Base-by-base conservation (phyloP, 2,797 vertebrate genomes). In the Gallinago nigripennis region DNA sequence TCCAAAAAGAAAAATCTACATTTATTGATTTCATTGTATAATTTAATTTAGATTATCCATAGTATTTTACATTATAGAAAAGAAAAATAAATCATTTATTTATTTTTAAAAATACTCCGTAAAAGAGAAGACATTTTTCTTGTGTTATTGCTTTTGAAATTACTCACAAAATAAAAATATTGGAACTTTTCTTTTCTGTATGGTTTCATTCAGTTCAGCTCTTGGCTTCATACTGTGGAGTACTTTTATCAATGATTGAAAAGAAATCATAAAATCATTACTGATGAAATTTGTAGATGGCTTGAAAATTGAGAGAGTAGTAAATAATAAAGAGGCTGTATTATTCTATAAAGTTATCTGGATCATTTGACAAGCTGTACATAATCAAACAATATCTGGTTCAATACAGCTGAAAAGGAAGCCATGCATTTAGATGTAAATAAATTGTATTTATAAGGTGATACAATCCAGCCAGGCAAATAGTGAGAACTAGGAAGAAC, bases 201-300 rank as follows among this genome's bases (percentile, higher is more conserved):
- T 56, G 10, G 12, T 71, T 6, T 91, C 20, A 65, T 60, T 71
- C 25, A 73, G 20, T 57, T 82, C 75, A 81, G 14, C 27, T 72
- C 28, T 81, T 84, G 28, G 4, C 31, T 68, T 78, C 31, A 1
- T 69, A 20, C 21, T 88, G 41, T 81, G 66, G 35, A 87, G 13
- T 64, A 50, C 17, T 89, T 90, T 64, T 76, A 73, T 70, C 77
- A 90, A 71, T 82, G 17, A 86, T 48, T 23, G 25, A 78, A 86
- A 91, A 78, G n/a, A 75, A 92, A 72, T 84, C 25, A 84, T 76
- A 65, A 92, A 94, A 94, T 88, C 35, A 16, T 86, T 92, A 82
- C 31, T 54, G 43, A 68, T 33, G 8, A 93, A 90, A 77, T 75
- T 60, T 91, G 41, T 66, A 86, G 57, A 66, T 68, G 11, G 10